phyloP scores from a whole-genome alignment of 2,888 invertebrate genomes.

The Metallyticus violacea region DNA sequence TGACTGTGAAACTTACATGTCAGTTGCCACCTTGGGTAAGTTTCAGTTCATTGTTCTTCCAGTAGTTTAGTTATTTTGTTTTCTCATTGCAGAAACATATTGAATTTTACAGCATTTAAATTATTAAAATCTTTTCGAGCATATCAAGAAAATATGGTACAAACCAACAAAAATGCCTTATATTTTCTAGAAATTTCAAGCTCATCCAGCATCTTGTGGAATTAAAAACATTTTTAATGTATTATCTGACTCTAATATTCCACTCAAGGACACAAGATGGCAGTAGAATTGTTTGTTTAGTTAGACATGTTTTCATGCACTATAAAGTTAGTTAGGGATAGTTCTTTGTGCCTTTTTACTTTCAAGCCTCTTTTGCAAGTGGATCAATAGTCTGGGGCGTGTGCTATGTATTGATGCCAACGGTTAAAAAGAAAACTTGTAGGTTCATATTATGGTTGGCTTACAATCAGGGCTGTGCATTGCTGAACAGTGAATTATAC shows the following conservation, averaged over 20 bases:
- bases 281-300: not conserved
- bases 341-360: not conserved
- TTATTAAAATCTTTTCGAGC: too few relatives aligned
- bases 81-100: too few relatives aligned
- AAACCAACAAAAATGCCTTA: too few relatives aligned
- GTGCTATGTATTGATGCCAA: not conserved
- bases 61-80: too few relatives aligned
- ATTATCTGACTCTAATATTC: too few relatives aligned
- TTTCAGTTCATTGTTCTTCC: constrained; percentile 27
- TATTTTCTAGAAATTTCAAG: too few relatives aligned
- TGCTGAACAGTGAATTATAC: not conserved
- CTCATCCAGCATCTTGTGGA: too few relatives aligned
- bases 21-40: constrained; percentile 67
- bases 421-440: not conserved
- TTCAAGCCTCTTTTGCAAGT: not conserved
- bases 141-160: too few relatives aligned
- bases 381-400: not conserved
- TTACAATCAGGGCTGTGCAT: not conserved
- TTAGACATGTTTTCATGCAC: not conserved
- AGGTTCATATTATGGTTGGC: not conserved
- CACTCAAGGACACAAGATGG: too few relatives aligned
- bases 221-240: too few relatives aligned
- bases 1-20: constrained; percentile 91
- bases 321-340: not conserved
- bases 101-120: too few relatives aligned